These are phyloP conservation scores for Chouioia cunea DNA, from an alignment of 2,888 invertebrate species.

Conservation along the genomic window DNA sequence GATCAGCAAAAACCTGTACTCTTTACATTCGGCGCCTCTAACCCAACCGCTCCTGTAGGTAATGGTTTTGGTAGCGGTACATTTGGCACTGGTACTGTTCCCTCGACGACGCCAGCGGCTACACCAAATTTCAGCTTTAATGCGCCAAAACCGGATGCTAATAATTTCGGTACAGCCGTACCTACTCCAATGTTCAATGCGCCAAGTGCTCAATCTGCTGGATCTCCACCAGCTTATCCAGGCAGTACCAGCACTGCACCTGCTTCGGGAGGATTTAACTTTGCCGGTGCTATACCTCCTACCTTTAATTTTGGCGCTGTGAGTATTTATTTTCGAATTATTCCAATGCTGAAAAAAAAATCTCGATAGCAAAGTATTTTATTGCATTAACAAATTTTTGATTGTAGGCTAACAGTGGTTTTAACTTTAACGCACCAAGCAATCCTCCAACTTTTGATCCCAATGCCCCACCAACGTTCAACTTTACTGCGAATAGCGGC, in stretches of 20 bases:
- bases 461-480: slow-evolving; percentile 68
- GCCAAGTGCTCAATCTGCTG: slow-evolving; percentile 46
- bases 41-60: slow-evolving; percentile 31
- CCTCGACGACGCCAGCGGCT: slow-evolving; percentile 26
- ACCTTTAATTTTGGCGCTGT: slow-evolving; percentile 40
- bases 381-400: background rate
- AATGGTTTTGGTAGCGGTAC: slow-evolving; percentile 55
- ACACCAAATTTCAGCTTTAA: slow-evolving; percentile 56
- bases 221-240: slow-evolving; percentile 33
- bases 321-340: slow-evolving; percentile 14
- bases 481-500: slow-evolving; percentile 68
- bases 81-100: slow-evolving; percentile 48
- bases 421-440: slow-evolving; percentile 62
- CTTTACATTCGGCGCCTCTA: slow-evolving; percentile 56
- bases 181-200: slow-evolving; percentile 58
- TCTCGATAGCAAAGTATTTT: background rate
- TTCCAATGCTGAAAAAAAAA: background rate
- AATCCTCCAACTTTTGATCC: slow-evolving; percentile 65
- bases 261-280: slow-evolving; percentile 57
- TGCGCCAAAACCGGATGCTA: slow-evolving; percentile 55
- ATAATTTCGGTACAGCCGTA: slow-evolving; percentile 56
- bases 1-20: slow-evolving; percentile 49
- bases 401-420: slow-evolving; percentile 56
- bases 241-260: slow-evolving; percentile 51
- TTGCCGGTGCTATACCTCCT: slow-evolving; percentile 47